These are phyloP conservation scores for Xenus cinereus DNA, from an alignment of 2,113 vertebrate genomes.

Conservation along the genomic window DNA sequence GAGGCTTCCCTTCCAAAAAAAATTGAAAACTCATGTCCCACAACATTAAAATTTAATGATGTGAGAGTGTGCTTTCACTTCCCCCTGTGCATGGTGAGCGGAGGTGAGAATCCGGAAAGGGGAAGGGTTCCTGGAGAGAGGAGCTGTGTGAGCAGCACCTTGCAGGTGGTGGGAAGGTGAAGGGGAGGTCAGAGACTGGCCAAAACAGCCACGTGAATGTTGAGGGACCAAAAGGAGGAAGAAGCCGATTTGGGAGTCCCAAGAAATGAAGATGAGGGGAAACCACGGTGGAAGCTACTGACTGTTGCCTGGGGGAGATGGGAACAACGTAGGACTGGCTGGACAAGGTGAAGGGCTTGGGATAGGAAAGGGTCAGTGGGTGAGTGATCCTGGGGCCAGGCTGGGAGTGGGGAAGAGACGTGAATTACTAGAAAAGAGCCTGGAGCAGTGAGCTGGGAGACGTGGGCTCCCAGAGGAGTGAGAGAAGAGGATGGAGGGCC, in stretches of 20 bases:
- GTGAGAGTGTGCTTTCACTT: not conserved
- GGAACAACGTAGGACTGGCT: not conserved
- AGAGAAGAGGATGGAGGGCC: not conserved
- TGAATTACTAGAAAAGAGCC: not conserved
- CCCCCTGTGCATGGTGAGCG: not conserved
- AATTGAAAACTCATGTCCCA: not conserved
- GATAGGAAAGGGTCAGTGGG: not conserved
- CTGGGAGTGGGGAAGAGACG: not conserved
- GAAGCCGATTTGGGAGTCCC: fast-evolving
- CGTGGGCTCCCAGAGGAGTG: fast-evolving
- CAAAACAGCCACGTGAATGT: not conserved
- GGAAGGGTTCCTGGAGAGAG: fast-evolving
- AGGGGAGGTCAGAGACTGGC: too few species aligned
- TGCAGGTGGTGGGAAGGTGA: not conserved
- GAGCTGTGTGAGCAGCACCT: not conserved
- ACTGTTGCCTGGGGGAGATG: not conserved
- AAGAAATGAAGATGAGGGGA: not conserved
- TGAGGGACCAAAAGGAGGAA: not conserved
- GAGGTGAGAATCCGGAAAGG: not conserved
- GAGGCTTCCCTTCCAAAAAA: not conserved
- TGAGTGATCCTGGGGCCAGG: not conserved
- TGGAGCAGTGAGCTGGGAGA: not conserved
- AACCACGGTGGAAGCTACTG: not conserved
- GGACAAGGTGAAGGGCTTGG: not conserved
- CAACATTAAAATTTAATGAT: not conserved